phyloP scores from a whole-genome alignment of 2,797 vertebrate genomes.

The Selene dorsalis region DNA sequence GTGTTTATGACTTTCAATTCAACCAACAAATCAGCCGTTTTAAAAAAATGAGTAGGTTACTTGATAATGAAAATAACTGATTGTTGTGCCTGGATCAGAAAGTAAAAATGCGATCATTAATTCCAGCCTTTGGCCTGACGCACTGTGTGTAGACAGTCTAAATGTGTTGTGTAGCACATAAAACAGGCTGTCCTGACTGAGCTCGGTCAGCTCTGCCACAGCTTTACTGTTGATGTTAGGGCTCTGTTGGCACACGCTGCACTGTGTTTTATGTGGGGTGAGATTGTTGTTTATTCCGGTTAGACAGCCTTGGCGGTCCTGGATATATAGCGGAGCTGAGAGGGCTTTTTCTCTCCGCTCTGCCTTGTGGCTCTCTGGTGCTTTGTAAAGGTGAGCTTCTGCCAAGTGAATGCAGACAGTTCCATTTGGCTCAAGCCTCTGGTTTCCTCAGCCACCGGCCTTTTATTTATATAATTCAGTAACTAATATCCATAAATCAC shows the following conservation, averaged over 20 bases:
- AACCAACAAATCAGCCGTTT: neutral
- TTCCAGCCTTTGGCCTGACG: conserved; percentile 1
- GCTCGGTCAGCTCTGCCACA: conserved; percentile 26
- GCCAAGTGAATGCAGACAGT: conserved; percentile 38
- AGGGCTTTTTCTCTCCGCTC: neutral
- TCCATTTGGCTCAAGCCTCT: conserved; percentile 37
- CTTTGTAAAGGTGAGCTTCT: conserved; percentile 38
- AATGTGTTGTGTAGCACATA: conserved; percentile 15
- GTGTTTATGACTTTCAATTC: neutral
- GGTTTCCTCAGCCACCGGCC: conserved; percentile 21
- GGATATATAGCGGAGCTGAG: conserved; percentile 42
- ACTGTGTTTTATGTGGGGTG: conserved; percentile 51
- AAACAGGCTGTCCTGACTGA: conserved; percentile 11
- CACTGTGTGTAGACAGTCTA: neutral
- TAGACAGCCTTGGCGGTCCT: conserved; percentile 26
- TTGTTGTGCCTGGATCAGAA: neutral
- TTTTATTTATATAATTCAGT: conserved; percentile 35
- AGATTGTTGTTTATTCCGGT: conserved; percentile 52
- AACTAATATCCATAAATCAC: conserved; percentile 19
- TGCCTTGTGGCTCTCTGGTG: conserved; percentile 24
- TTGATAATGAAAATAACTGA: neutral
- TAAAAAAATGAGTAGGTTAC: too few species aligned
- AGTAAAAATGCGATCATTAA: neutral
- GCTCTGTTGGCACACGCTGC: conserved; percentile 23
- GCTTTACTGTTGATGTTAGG: conserved; percentile 27